Evolutionary conservation across 2,113 vertebrate species (phyloP).

Genomic region (Syngnathus typhle): DNA sequence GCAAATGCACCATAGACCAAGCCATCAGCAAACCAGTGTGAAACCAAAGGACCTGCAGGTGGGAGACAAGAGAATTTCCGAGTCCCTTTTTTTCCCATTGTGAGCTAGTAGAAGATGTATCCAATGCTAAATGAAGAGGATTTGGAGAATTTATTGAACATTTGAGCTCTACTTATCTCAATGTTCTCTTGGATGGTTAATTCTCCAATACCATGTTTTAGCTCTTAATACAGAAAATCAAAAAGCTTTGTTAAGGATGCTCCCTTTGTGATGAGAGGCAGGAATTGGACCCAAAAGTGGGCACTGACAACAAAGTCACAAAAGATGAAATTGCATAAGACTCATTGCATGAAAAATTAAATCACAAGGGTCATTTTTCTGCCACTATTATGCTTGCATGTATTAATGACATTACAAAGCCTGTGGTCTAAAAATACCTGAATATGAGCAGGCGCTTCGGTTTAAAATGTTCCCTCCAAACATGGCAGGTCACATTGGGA

Average conservation of each 20-base stretch:
- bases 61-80: neutral
- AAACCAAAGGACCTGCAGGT: neutral
- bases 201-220: too few species aligned
- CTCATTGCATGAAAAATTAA: neutral
- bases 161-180: too few species aligned
- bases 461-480: neutral
- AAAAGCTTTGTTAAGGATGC: too few species aligned
- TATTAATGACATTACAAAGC: neutral
- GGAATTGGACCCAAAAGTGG: too few species aligned
- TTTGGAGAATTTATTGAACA: neutral
- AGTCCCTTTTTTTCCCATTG: neutral
- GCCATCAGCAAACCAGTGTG: conserved; percentile 1
- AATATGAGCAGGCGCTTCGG: neutral
- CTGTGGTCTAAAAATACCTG: conserved; percentile 1
- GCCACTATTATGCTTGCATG: neutral
- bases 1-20: conserved; percentile 12
- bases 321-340: neutral
- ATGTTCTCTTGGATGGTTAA: too few species aligned
- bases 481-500: conserved; percentile 3
- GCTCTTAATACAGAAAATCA: too few species aligned
- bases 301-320: too few species aligned
- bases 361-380: neutral
- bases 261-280: too few species aligned
- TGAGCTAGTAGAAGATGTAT: neutral
- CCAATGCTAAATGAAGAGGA: neutral